Conservation (phyloP, 2,797 vertebrate genomes). For the Chloroceryle inda region DNA sequence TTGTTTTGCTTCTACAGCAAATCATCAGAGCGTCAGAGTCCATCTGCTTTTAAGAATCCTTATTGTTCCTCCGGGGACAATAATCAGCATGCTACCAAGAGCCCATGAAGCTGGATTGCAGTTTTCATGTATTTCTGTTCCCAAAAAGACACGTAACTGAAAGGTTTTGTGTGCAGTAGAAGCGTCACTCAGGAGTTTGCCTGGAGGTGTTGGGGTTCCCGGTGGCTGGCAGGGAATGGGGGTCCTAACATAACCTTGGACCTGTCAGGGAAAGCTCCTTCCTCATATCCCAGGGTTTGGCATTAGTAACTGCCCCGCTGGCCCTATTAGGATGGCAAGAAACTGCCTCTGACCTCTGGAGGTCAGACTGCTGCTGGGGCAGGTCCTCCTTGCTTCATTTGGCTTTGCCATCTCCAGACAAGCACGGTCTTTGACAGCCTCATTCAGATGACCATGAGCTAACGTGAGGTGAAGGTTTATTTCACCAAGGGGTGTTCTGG, state of each 20-base stretch:
- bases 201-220: not conserved
- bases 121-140: conserved; percentile 23
- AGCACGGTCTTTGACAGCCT: fast-evolving
- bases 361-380: not conserved
- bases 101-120: not conserved
- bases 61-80: conserved; percentile 44
- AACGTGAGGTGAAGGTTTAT: not conserved
- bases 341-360: not conserved
- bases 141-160: not conserved
- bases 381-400: not conserved
- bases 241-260: not conserved
- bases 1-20: conserved; percentile 47
- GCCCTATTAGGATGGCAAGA: not conserved
- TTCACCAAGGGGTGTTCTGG: not conserved
- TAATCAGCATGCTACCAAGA: conserved; percentile 60
- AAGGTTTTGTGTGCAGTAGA: not conserved
- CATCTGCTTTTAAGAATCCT: conserved; percentile 65
- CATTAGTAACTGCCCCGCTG: not conserved
- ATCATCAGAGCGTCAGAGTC: not conserved
- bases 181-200: fast-evolving
- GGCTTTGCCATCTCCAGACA: not conserved
- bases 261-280: not conserved
- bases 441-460: not conserved
- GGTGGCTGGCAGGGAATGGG: not conserved
- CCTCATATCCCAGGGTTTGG: not conserved